These are phyloP conservation scores for Nephrotoma appendiculata DNA, from an alignment of 2,888 invertebrate species.

Conservation along the genomic window DNA sequence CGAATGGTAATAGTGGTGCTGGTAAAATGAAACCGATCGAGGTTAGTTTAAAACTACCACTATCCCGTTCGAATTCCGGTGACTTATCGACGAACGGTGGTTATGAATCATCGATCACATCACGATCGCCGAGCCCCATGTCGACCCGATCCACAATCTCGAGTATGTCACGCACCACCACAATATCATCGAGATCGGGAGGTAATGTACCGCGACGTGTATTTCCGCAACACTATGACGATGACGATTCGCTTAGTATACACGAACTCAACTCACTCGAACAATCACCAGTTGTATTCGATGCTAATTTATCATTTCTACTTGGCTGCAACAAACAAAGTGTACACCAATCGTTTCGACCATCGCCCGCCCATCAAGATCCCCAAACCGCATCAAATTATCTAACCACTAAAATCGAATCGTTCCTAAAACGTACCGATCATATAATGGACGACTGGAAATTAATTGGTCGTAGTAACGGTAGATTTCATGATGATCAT, in stretches of 20 bases:
- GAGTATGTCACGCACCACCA: not conserved
- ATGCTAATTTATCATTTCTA: constrained; percentile 67
- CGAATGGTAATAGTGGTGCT: not conserved
- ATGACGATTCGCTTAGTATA: constrained; percentile 35
- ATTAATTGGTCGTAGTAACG: constrained; percentile 44
- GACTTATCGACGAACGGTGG: not conserved
- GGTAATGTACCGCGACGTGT: constrained; percentile 40
- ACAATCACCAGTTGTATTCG: constrained; percentile 64
- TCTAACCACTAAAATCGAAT: constrained; percentile 59
- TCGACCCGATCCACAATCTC: constrained; percentile 15
- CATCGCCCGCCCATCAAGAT: constrained; percentile 62
- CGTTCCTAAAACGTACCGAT: constrained; percentile 68
- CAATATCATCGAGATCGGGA: not conserved
- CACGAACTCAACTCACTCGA: constrained; percentile 49
- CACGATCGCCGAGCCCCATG: constrained; percentile 45
- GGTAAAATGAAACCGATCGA: constrained; percentile 17
- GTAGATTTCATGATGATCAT: constrained; percentile 23
- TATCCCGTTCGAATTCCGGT: constrained; percentile 8
- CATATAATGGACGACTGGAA: constrained; percentile 83
- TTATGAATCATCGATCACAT: constrained; percentile 26
- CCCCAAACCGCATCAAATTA: constrained; percentile 63
- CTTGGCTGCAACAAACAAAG: constrained; percentile 59
- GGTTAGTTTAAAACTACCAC: constrained; percentile 21
- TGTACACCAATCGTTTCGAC: constrained; percentile 49
- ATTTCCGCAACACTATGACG: constrained; percentile 47